Evolutionary conservation across 2,888 invertebrate genomes (phyloP).

Genomic region (Meganola albula): DNA sequence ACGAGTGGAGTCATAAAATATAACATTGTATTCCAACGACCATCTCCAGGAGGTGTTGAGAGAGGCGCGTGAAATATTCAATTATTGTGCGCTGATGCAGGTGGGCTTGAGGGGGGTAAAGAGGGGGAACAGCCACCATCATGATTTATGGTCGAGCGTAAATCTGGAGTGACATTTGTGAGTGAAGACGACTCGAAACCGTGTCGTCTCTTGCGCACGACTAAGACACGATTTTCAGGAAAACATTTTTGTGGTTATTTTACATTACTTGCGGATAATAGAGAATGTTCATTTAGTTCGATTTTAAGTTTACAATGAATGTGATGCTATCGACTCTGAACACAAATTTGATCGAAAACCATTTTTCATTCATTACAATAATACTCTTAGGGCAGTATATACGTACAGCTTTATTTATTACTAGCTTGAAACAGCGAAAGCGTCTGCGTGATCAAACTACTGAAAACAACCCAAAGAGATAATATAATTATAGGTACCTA

Average conservation of each 20-base stretch:
- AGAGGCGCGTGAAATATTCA: constrained; percentile 74
- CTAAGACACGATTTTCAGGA: constrained; percentile 58
- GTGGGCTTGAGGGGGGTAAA: constrained; percentile 40
- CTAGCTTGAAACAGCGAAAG: too few relatives aligned
- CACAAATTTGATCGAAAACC: constrained; percentile 22
- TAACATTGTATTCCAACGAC: constrained; percentile 67
- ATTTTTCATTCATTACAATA: too few relatives aligned
- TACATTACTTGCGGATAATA: constrained; percentile 33
- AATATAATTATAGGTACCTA: too few relatives aligned
- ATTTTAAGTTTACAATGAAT: constrained; percentile 34
- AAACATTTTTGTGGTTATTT: constrained; percentile 46
- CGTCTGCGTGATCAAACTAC: too few relatives aligned
- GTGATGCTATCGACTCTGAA: constrained; percentile 28
- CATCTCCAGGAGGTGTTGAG: constrained; percentile 70
- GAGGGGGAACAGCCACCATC: constrained; percentile 59
- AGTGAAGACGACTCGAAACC: constrained; percentile 53
- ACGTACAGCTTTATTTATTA: too few relatives aligned
- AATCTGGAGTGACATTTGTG: constrained; percentile 75
- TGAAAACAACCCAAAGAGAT: too few relatives aligned
- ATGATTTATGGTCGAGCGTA: constrained; percentile 74
- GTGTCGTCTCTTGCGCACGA: constrained; percentile 36
- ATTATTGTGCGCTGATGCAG: constrained; percentile 72
- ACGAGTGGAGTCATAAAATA: constrained; percentile 59
- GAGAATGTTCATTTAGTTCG: constrained; percentile 19
- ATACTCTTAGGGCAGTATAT: too few relatives aligned